A percentile compares a stretch with the other conserved stretches of the same genome.
These are phyloP conservation scores for Drosophila insularis DNA, from an alignment of 1,140 invertebrate genomes.

Conservation along the genomic window DNA sequence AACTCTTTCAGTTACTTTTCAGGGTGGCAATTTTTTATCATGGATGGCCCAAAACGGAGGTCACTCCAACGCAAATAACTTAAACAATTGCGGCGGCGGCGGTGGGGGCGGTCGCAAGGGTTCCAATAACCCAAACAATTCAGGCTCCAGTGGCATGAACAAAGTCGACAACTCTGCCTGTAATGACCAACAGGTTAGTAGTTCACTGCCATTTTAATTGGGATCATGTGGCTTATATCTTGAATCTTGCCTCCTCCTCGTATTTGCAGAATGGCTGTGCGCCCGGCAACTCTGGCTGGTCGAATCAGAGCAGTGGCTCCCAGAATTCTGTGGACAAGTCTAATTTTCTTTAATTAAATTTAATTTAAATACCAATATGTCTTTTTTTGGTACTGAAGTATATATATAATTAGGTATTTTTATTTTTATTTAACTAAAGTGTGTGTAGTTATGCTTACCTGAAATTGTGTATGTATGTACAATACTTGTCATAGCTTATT, in stretches of 20 bases:
- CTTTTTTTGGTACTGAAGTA: slow-evolving; percentile 38
- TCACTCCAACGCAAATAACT: slow-evolving; percentile 56
- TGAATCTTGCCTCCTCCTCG: too few relatives aligned
- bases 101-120: slow-evolving; percentile 62
- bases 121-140: slow-evolving; percentile 63
- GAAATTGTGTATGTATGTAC: slow-evolving; percentile 43
- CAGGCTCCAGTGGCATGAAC: slow-evolving; percentile 47
- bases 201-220: not conserved
- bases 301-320: slow-evolving; percentile 72
- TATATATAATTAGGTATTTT: slow-evolving; percentile 22
- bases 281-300: slow-evolving; percentile 59
- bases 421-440: slow-evolving; percentile 53
- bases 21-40: slow-evolving; percentile 84
- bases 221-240: not conserved
- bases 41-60: slow-evolving; percentile 84
- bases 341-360: slow-evolving; percentile 63
- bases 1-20: slow-evolving; percentile 74
- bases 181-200: slow-evolving; percentile 61
- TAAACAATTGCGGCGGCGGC: slow-evolving; percentile 57
- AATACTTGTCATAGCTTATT: slow-evolving; percentile 29
- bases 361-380: slow-evolving; percentile 31
- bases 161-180: slow-evolving; percentile 58
- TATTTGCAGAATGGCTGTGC: slow-evolving; percentile 54
- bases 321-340: slow-evolving; percentile 69
- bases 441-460: slow-evolving; percentile 54